Conservation (phyloP, 23 tunicate species). For the Aplidium turbinatum region DNA sequence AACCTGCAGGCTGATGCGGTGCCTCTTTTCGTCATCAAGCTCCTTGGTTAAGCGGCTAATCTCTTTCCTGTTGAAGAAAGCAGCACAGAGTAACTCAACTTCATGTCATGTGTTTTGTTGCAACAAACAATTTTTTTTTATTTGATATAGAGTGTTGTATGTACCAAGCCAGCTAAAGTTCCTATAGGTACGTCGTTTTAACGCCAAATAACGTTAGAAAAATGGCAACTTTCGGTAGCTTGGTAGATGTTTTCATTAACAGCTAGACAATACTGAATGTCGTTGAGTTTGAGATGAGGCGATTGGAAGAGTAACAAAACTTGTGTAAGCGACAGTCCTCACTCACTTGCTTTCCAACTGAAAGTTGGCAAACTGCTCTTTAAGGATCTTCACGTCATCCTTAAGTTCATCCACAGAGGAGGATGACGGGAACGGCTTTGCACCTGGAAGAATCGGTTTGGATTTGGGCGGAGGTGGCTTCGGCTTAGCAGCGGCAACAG, state of each 20-base stretch:
- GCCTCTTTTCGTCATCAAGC: slow-evolving; percentile 36
- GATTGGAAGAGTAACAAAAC: not conserved
- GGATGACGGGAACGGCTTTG: slow-evolving; percentile 43
- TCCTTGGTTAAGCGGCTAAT: slow-evolving; percentile 26
- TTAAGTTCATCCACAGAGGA: slow-evolving; percentile 58
- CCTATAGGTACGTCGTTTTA: no score
- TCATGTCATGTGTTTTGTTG: not conserved
- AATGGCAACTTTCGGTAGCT: no score
- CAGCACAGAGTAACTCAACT: not conserved
- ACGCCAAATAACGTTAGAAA: no score
- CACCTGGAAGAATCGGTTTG: slow-evolving; percentile 62
- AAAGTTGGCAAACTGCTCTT: slow-evolving; percentile 43
- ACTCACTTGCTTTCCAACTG: slow-evolving; percentile 59
- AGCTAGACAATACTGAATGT: no score
- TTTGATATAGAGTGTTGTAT: not conserved
- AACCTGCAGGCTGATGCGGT: slow-evolving; percentile 43
- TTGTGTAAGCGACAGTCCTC: not conserved
- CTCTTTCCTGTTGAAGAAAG: slow-evolving; percentile 45
- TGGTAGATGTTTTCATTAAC: no score
- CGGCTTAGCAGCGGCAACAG: slow-evolving; percentile 24
- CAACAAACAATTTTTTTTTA: not conserved
- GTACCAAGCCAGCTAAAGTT: no score
- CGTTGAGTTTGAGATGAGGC: no score
- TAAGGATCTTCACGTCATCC: slow-evolving; percentile 51
- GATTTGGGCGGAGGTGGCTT: slow-evolving; percentile 79